Evolutionary conservation across 1,140 invertebrate species (phyloP).

Genomic region (Eumaeus atala): DNA sequence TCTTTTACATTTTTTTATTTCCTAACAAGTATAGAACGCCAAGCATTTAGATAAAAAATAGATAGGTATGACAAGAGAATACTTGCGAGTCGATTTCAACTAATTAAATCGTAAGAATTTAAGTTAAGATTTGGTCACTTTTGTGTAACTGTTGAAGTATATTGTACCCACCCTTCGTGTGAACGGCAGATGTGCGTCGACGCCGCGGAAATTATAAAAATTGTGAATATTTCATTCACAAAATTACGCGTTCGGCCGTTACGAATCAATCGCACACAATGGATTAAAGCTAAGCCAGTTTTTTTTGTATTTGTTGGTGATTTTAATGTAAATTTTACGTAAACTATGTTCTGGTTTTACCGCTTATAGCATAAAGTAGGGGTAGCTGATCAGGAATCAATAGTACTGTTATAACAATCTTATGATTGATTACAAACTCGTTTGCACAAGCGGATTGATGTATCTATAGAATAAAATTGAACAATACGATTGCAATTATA

Average conservation of each 20-base stretch:
- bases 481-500: constrained; percentile 17
- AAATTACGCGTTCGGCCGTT: constrained; percentile 69
- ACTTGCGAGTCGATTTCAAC: too few relatives aligned
- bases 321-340: constrained; percentile 71
- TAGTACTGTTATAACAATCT: constrained; percentile 57
- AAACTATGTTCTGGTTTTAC: constrained; percentile 50
- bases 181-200: constrained; percentile 64
- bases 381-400: constrained; percentile 55
- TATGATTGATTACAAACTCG: constrained; percentile 72
- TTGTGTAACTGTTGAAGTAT: constrained; percentile 25
- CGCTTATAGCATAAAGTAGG: constrained; percentile 34
- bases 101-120: too few relatives aligned
- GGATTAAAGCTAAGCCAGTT: constrained; percentile 57
- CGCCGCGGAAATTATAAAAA: constrained; percentile 63
- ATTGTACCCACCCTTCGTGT: constrained; percentile 57
- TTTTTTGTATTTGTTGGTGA: constrained; percentile 65
- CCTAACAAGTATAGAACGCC: too few relatives aligned
- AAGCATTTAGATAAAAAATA: too few relatives aligned
- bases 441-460: constrained; percentile 53
- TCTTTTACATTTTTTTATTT: too few relatives aligned
- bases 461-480: constrained; percentile 21
- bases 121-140: too few relatives aligned
- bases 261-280: constrained; percentile 71
- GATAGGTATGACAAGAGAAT: too few relatives aligned
- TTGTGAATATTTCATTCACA: constrained; percentile 72